Base-by-base conservation (phyloP, 2,797 vertebrate genomes). In the Euphonia xanthogaster region DNA sequence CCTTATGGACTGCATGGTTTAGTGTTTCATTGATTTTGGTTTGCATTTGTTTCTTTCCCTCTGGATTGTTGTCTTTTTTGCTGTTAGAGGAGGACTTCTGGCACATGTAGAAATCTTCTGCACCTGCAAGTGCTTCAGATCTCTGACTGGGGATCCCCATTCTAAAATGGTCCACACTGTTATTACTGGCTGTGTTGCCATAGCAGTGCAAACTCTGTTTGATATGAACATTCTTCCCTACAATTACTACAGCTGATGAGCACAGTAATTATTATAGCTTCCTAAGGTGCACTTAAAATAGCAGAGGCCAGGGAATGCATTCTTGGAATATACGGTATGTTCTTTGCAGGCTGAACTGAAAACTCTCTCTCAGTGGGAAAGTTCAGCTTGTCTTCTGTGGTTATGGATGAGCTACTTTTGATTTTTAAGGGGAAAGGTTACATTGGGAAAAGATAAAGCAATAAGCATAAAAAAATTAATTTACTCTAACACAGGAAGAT, bases 221-320 rank as follows among this genome's bases (percentile, higher is more conserved):
- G 97, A 98, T 97, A 97, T 87, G 96, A 98, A 96, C 97, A 97
- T 98, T 98, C 93, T 97, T 97, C 96, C 88, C 90, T 96, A 84
- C 97, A 98, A 98, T 98, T 98, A 98, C 98, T 97, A 96, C 95
- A 97, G 97, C 97, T 98, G 97, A 98, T 98, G 98, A 98, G 97
- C 97, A 96, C 95, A 97, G 90, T 97, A 98, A 98, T 98, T 98
- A 98, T 97, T 97, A 91, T 82, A 51, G 78, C 92, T 96, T 97
- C 96, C 97, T 96, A 95, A 97, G 94, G 95, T 96, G 73, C 91
- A 92, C 93, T 95, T 96, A 95, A 97, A 98, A 97, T 97, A 97
- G 90, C 93, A 90, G 90, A 90, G 51, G 53, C 76, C 90, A 92
- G 71, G 54, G 91, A 95, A 74, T 31, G 39, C 53, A 68, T 87